These are phyloP conservation scores for Hyphantria cunea DNA, from an alignment of 1,140 invertebrate genomes.

Conservation along the genomic window DNA sequence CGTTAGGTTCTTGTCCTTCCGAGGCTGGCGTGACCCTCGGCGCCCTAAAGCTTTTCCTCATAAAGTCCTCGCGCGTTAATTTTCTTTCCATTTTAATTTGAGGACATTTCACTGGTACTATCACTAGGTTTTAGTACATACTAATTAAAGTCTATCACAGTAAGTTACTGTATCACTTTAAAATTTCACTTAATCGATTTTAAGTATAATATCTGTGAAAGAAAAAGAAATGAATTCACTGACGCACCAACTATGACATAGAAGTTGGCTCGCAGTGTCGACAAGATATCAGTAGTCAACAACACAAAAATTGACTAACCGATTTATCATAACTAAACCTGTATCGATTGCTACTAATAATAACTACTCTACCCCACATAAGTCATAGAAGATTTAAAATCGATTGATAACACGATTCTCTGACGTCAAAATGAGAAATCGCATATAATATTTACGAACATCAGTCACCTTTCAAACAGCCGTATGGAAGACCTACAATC, in stretches of 20 bases:
- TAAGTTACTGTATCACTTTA: conserved; percentile 36
- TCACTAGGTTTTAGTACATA: conserved; percentile 32
- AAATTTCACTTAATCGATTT: conserved; percentile 18
- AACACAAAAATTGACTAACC: too few species aligned
- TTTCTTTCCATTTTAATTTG: conserved; percentile 74
- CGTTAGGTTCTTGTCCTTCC: conserved; percentile 47
- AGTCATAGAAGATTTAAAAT: conserved; percentile 10
- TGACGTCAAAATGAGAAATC: conserved; percentile 28
- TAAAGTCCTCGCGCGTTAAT: conserved; percentile 77
- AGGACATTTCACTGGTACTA: conserved; percentile 42
- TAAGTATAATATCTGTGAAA: conserved; percentile 14
- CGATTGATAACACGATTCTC: conserved; percentile 3
- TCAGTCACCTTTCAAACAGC: conserved; percentile 8
- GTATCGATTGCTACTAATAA: conserved; percentile 3
- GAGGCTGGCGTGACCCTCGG: conserved; percentile 62
- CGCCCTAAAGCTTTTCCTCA: conserved; percentile 78
- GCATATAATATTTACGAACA: conserved; percentile 25
- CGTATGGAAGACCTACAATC: conserved; percentile 12
- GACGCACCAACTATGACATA: conserved; percentile 6
- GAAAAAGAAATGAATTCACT: neutral
- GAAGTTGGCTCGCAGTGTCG: neutral
- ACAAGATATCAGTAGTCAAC: too few species aligned
- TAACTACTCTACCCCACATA: neutral
- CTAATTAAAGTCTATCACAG: conserved; percentile 43
- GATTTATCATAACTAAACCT: too few species aligned